A percentile compares a stretch with the other conserved stretches of the same genome.
These are phyloP conservation scores for Phaonia tiefii DNA, from an alignment of 2,888 invertebrate species.

Conservation along the genomic window DNA sequence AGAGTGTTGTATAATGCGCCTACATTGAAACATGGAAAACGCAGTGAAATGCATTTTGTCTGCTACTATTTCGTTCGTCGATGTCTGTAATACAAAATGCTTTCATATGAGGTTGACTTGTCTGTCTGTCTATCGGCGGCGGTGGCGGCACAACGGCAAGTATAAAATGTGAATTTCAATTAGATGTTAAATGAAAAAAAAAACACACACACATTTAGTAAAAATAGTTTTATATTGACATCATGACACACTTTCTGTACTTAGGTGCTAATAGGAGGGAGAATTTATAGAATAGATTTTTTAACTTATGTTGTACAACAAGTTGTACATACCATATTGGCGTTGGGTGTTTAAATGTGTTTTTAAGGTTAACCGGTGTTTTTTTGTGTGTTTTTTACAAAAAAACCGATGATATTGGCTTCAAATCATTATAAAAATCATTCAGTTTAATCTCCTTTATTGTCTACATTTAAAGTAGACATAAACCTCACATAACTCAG, in stretches of 20 bases:
- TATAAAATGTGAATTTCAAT: slow-evolving; percentile 50
- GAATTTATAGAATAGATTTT: no score
- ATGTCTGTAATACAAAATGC: not conserved
- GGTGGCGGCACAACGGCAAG: not conserved
- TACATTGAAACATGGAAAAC: slow-evolving; percentile 2
- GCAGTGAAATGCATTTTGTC: not conserved
- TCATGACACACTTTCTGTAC: slow-evolving; percentile 58
- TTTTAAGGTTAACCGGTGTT: no score
- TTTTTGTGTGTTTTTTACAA: no score
- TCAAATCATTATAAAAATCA: no score
- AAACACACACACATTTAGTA: slow-evolving; percentile 49
- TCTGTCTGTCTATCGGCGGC: not conserved
- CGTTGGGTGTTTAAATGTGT: no score
- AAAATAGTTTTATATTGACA: slow-evolving; percentile 64
- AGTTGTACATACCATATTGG: no score
- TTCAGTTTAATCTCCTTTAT: no score
- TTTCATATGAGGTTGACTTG: not conserved
- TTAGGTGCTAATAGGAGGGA: not conserved
- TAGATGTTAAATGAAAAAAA: slow-evolving; percentile 59
- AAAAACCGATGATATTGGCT: no score
- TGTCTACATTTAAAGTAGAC: no score
- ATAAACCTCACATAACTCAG: no score
- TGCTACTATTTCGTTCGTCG: not conserved
- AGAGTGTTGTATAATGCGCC: slow-evolving; percentile 10
- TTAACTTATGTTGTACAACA: no score